Base-by-base conservation (phyloP, 2,113 vertebrate genomes). In the Gasterosteus aculeatus region DNA sequence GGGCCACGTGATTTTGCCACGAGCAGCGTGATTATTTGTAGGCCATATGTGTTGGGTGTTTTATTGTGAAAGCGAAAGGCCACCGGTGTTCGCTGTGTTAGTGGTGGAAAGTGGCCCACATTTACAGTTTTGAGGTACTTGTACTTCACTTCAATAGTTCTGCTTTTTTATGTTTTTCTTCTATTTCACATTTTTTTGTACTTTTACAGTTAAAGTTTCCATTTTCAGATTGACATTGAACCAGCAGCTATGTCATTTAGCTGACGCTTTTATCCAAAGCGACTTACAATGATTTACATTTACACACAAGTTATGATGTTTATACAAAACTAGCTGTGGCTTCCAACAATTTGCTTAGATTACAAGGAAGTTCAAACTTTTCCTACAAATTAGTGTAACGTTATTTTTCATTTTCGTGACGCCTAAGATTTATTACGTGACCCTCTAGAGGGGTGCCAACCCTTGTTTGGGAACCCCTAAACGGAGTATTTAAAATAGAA, bases 1-100 rank as follows among this genome's bases (percentile, higher is more conserved):
- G 59, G 14, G 33, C 19, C 82, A 87, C 60, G 77, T 87, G 87
- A 84, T 82, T 68, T 56, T 69, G 26, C 44, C 56, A 44, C n/a
- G 29, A 66, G 62, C 41, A 22, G 63, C 14, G 67, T 75, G 61
- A 72, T 79, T 22, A 57, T 67, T 16, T 12, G 44, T 15, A 57
- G 14, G 14, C 54, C 29, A 29, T n/a, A 35, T 19, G 49, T 77
- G 57, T 56, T 53, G 44, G 10, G 75, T 69, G 72, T 64, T 78
- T 72, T 22, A 42, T 69, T 29, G 11, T 68, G 41, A 11, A 57
- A 77, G 60, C 4, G 38, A 42, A 49, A 61, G 39, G 42, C 56
- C 18, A 11, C 12, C 64, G 5, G 38, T 64, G 72, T 65, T 51
- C 60, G 42, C 39, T 49, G 19, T 38, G 2, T n/a, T 26, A 51